phyloP scores from a whole-genome alignment of 2,797 vertebrate species.

The Dryobates pubescens region DNA sequence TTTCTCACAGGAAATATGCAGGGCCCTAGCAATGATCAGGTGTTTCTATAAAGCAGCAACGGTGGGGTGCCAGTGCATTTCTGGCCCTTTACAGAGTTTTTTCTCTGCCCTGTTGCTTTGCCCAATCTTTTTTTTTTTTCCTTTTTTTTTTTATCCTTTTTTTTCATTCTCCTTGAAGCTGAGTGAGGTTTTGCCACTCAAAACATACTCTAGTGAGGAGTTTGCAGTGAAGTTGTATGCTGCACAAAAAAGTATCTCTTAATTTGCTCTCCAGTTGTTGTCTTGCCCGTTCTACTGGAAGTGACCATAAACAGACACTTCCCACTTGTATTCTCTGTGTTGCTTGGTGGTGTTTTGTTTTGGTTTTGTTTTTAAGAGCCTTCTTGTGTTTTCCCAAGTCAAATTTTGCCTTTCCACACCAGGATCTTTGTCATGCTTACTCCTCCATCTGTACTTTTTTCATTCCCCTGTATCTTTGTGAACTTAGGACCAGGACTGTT shows the following conservation, averaged over 20 bases:
- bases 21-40: not conserved
- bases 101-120: not conserved
- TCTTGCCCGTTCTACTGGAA: not conserved
- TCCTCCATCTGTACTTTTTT: not conserved
- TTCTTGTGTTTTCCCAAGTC: not conserved
- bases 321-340: not conserved
- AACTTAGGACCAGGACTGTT: not conserved
- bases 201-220: not conserved
- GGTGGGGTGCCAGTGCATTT: not conserved
- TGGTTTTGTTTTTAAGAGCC: not conserved
- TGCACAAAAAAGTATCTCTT: not conserved
- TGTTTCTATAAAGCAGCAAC: not conserved
- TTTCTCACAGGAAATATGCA: not conserved
- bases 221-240: not conserved
- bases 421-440: not conserved
- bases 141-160: not conserved
- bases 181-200: not conserved
- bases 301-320: not conserved
- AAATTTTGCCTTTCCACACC: not conserved
- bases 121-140: not conserved
- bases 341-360: not conserved
- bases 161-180: not conserved
- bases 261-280: not conserved
- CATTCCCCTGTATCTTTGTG: not conserved
- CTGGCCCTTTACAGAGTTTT: not conserved